These are phyloP conservation scores for Melanargia galathea DNA, from an alignment of 2,888 invertebrate genomes.

Conservation along the genomic window DNA sequence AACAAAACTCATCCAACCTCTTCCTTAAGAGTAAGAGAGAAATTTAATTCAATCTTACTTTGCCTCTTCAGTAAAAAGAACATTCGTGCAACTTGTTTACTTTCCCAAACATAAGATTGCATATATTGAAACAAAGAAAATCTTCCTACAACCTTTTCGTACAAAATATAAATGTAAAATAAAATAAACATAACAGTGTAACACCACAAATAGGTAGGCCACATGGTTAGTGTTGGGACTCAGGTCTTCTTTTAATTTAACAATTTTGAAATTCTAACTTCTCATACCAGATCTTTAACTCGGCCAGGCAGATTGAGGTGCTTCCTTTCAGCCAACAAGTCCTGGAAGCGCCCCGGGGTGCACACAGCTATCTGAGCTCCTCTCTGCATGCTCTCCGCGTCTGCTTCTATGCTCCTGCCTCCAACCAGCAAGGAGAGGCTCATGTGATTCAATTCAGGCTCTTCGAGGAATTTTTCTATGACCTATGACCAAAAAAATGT, in stretches of 20 bases:
- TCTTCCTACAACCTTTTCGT: no score
- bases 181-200: no score
- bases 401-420: conserved; percentile 90
- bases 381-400: conserved; percentile 85
- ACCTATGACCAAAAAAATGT: conserved; percentile 57
- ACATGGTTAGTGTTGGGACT: no score
- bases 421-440: conserved; percentile 89
- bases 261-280: neutral
- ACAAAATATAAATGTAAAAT: no score
- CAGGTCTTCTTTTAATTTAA: neutral
- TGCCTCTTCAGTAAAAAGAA: no score
- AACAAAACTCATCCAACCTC: no score
- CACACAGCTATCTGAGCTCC: conserved; percentile 95
- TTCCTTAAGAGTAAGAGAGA: no score
- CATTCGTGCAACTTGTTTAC: no score
- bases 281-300: conserved; percentile 88
- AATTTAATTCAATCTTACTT: no score
- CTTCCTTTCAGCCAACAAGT: conserved; percentile 88
- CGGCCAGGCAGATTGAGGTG: conserved; percentile 86
- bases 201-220: no score
- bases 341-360: conserved; percentile 96
- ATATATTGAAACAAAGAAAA: no score
- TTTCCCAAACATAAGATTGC: no score
- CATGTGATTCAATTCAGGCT: conserved; percentile 69
- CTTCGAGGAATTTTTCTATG: conserved; percentile 75